A percentile compares a stretch with the other conserved stretches of the same genome.
Evolutionary conservation across 2,888 invertebrate species (phyloP).

Genomic region (Horisme vitalbata): DNA sequence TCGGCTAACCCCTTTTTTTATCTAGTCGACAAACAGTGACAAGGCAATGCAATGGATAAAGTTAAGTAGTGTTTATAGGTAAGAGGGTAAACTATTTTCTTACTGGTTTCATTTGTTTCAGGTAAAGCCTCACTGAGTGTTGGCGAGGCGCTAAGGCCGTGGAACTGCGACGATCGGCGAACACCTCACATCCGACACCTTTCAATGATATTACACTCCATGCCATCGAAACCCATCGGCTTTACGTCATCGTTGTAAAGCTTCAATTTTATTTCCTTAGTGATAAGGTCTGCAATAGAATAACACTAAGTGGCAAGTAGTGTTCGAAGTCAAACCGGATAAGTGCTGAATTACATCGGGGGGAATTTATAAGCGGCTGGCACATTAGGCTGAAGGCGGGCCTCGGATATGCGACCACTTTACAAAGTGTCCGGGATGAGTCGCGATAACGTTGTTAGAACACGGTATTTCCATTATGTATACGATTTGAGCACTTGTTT

Average conservation of each 20-base stretch:
- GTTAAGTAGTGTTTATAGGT: no score
- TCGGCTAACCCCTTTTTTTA: no score
- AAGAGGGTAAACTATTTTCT: no score
- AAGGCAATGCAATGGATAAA: no score
- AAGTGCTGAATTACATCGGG: slow-evolving; percentile 64
- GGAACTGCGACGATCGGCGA: slow-evolving; percentile 39
- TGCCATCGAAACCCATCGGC: slow-evolving; percentile 30
- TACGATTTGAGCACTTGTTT: slow-evolving; percentile 82
- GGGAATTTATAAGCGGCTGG: slow-evolving; percentile 56
- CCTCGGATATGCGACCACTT: slow-evolving; percentile 74
- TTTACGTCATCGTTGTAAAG: slow-evolving; percentile 35
- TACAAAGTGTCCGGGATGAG: slow-evolving; percentile 81
- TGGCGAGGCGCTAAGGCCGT: slow-evolving; percentile 53
- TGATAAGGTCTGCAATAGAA: slow-evolving; percentile 38
- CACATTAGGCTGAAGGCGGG: slow-evolving; percentile 51
- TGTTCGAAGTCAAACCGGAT: slow-evolving; percentile 49
- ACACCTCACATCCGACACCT: slow-evolving; percentile 39
- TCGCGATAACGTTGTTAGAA: slow-evolving; percentile 81
- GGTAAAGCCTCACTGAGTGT: slow-evolving; percentile 77
- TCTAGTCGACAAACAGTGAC: no score
- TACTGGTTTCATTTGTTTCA: slow-evolving; percentile 33
- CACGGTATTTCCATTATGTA: slow-evolving; percentile 83
- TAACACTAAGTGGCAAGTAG: slow-evolving; percentile 35
- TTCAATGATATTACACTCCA: slow-evolving; percentile 37
- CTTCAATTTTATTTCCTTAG: slow-evolving; percentile 53